Evolutionary conservation across 2,113 vertebrate species (phyloP).

Genomic region (Australoheros scitulus): DNA sequence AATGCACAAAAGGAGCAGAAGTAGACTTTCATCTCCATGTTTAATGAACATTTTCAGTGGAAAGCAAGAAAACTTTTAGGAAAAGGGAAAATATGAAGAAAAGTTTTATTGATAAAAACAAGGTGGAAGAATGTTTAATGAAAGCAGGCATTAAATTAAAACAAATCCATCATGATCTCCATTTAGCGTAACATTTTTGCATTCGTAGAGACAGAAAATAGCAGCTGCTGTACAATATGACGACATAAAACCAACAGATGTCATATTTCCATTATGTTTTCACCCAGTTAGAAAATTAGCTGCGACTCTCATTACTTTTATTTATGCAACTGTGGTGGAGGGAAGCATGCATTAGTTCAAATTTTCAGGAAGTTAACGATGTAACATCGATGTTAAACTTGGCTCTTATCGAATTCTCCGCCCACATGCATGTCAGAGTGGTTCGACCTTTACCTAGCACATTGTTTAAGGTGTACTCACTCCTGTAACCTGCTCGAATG

Average conservation of each 20-base stretch:
- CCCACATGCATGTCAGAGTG: background rate
- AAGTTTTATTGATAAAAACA: background rate
- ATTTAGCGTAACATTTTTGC: background rate
- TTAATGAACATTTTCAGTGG: too few species aligned
- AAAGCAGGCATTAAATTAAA: background rate
- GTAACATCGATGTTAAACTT: background rate
- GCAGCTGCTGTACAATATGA: background rate
- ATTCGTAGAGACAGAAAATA: fast-evolving
- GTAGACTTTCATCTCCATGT: background rate
- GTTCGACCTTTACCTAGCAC: background rate
- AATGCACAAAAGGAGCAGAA: background rate
- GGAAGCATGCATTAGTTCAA: background rate
- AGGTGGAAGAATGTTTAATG: background rate
- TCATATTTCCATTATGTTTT: background rate
- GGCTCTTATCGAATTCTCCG: background rate
- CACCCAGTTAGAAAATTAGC: background rate
- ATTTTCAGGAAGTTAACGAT: background rate
- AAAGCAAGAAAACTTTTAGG: background rate
- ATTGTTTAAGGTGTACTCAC: background rate
- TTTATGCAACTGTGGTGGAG: background rate
- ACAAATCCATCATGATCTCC: background rate
- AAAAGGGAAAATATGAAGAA: background rate
- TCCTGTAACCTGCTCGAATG: background rate
- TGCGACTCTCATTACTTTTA: background rate
- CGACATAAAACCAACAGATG: background rate